phyloP scores from a whole-genome alignment of 2,888 invertebrate species.

The Bibio marci region DNA sequence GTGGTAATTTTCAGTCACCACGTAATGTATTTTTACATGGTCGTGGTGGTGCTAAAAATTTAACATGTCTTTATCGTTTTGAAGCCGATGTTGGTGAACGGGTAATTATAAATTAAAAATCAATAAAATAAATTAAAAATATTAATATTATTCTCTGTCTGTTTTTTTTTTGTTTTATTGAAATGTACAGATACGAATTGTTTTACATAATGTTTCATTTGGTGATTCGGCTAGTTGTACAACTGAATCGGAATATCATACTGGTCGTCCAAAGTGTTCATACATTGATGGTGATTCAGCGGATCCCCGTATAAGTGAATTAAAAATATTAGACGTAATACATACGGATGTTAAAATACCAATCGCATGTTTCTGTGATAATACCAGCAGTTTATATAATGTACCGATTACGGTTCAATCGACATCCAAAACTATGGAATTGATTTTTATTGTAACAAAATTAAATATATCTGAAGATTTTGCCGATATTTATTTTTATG shows the following conservation, averaged over 20 bases:
- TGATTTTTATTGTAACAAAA: constrained; percentile 55
- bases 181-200: constrained; percentile 27
- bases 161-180: too few relatives aligned
- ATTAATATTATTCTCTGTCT: too few relatives aligned
- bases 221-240: constrained; percentile 47
- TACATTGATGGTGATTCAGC: constrained; percentile 4
- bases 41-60: constrained; percentile 57
- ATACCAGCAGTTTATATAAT: constrained; percentile 37
- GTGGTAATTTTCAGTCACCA: constrained; percentile 45
- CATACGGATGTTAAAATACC: constrained; percentile 50
- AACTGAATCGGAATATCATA: constrained; percentile 54
- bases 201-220: constrained; percentile 53
- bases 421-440: constrained; percentile 50
- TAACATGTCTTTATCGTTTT: constrained; percentile 63
- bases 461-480: constrained; percentile 68
- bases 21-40: constrained; percentile 69
- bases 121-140: not conserved
- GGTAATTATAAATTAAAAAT: constrained; percentile 21
- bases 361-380: constrained; percentile 66
- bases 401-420: constrained; percentile 46
- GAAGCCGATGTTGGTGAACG: constrained; percentile 49
- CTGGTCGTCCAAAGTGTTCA: constrained; percentile 45
- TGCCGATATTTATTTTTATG: constrained; percentile 62
- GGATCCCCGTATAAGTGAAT: constrained; percentile 31
- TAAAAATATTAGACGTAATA: constrained; percentile 46